Percentiles rank a stretch among this genome's conserved stretches.
Conservation (phyloP, 2,888 invertebrate genomes). For the Pteria penguin region DNA sequence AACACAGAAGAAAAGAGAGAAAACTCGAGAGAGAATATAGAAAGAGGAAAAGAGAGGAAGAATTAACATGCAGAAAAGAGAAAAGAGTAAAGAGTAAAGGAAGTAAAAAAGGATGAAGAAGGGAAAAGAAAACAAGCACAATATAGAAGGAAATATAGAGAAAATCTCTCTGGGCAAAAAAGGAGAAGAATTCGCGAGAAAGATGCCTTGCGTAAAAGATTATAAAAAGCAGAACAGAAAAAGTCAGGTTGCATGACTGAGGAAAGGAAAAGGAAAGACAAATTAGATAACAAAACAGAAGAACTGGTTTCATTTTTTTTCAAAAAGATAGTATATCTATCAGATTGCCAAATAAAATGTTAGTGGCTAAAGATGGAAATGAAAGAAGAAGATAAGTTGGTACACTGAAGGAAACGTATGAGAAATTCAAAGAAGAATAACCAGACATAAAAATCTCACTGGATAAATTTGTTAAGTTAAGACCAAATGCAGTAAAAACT, state of each 20-base stretch:
- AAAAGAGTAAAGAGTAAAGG: not conserved
- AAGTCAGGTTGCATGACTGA: not conserved
- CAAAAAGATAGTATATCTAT: constrained; percentile 1
- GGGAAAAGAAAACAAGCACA: not conserved
- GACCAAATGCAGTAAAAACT: constrained; percentile 19
- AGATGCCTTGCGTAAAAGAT: constrained; percentile 19
- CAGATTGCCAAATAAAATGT: constrained; percentile 18
- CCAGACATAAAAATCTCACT: constrained; percentile 14
- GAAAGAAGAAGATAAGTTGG: not conserved
- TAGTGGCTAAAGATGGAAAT: constrained; percentile 1
- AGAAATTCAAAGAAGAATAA: constrained; percentile 9
- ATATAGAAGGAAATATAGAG: constrained; percentile 9
- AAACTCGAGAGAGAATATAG: constrained; percentile 5
- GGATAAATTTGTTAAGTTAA: constrained; percentile 18
- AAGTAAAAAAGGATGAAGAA: constrained; percentile 18
- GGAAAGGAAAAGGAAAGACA: constrained; percentile 26
- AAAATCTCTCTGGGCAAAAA: constrained; percentile 16
- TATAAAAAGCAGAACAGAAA: not conserved
- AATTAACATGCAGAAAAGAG: not conserved
- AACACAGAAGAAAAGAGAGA: too few relatives aligned
- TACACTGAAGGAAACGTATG: not conserved
- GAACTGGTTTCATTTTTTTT: constrained; percentile 1
- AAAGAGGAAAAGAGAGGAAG: not conserved
- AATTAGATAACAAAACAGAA: constrained; percentile 2
- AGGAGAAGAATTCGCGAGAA: constrained; percentile 30